Evolutionary conservation across 2,888 invertebrate genomes (phyloP).

Genomic region (Rotaria socialis): DNA sequence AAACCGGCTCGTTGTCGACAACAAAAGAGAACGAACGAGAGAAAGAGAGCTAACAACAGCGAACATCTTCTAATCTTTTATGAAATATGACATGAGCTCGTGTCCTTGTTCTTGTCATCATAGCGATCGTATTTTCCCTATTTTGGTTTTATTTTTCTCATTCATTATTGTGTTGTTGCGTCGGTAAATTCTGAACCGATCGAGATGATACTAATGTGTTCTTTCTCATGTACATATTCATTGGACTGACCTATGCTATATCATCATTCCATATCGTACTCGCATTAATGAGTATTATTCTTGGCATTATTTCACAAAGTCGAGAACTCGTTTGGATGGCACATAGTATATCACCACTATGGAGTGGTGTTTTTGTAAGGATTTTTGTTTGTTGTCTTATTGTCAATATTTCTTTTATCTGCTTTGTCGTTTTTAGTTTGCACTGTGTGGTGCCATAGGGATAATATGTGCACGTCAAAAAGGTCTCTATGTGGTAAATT

Average conservation of each 20-base stretch:
- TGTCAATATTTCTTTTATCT: not conserved
- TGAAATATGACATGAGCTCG: not conserved
- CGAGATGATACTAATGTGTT: not conserved
- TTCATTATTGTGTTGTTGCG: not conserved
- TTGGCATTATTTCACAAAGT: conserved; percentile 38
- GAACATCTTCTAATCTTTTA: not conserved
- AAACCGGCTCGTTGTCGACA: not conserved
- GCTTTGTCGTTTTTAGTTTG: conserved; percentile 53
- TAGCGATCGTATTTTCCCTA: not conserved
- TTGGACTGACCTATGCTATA: conserved; percentile 34
- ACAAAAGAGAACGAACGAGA: not conserved
- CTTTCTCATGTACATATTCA: conserved; percentile 6
- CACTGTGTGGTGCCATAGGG: conserved; percentile 56
- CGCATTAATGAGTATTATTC: conserved; percentile 38
- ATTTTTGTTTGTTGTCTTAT: not conserved
- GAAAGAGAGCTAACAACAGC: not conserved
- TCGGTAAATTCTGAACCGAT: not conserved
- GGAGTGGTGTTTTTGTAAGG: conserved; percentile 43
- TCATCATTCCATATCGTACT: conserved; percentile 36
- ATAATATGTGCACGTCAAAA: conserved; percentile 55
- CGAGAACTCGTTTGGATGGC: conserved; percentile 43
- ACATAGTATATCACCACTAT: conserved; percentile 42
- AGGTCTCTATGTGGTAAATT: conserved; percentile 57
- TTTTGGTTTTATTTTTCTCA: not conserved
- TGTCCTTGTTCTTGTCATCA: not conserved